Base-by-base conservation (phyloP, 2,113 vertebrate species). In the Podarcis raffonei region DNA sequence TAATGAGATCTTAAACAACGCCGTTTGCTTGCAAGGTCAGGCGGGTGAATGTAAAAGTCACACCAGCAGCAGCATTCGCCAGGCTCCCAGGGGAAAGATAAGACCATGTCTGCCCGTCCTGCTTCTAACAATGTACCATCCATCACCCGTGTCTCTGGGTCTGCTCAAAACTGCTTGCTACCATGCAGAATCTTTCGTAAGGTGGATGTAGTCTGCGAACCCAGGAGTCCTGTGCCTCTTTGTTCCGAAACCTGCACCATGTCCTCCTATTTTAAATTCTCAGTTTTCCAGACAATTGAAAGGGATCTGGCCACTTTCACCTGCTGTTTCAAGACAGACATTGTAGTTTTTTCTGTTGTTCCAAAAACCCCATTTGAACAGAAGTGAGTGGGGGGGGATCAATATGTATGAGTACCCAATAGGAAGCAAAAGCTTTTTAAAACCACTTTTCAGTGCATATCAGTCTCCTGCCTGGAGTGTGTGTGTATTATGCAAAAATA, bases 1-100 rank as follows among this genome's bases (percentile, higher is more conserved):
- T 89, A 75, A 86, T 57, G 71, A 25, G 71, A 68, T 32, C 62
- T 82, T 69, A 75, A 86, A 57, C 42, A 69, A 75, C 35, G 35
- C 84, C 37, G 11, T 81, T 81, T 74, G 78, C 37, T 82, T 89
- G 83, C 37, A 74, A 68, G 83, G 77, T 81, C 83, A 68, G 68
- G 53, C 2, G 22, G 59, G 30, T n/a, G n/a, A 80, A 48, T 68
- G 83, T 66, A 85, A 89, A 86, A 66, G 77, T 89, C 83, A 76
- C 5, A 32, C 53, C 37, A 35, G 53, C 72, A 32, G 59, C 62
- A 37, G 39, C 16, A 15, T 53, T 76, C 27, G 39, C 69, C 16
- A n/a, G 39, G 59, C 57, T 68, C 89, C 71, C 39, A 16, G n/a
- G 84, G 78, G 59, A 88, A 35, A 77, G 81, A 88, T 88, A 83